Base-by-base conservation (phyloP, 2,797 vertebrate species). In the Anableps anableps region DNA sequence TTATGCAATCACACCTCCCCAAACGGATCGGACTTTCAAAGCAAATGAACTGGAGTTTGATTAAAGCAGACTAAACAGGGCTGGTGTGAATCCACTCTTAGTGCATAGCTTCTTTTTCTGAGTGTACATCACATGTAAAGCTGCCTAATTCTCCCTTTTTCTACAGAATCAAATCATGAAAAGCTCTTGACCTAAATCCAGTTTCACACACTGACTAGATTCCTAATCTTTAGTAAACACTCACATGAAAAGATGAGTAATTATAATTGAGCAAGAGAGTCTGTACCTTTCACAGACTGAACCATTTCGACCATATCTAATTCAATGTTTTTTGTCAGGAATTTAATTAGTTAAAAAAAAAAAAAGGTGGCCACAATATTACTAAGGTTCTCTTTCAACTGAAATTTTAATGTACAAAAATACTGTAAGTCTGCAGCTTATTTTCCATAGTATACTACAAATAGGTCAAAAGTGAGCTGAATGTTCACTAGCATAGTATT, bases 141-240 rank as follows among this genome's bases (percentile, higher is more conserved):
- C 48, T 31, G 60, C 17, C n/a, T 78, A 72, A 83, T 81, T 88
- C 26, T 50, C n/a, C 5, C 7, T 68, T 47, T 72, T 68, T 76
- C 66, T 75, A 75, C 73, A 62, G n/a, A 47, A 80, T 51, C 78
- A 31, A 66, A 77, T 58, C 51, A 31, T 64, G 75, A 80, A 72
- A 86, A 77, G 80, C 84, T 78, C 82, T 88, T 86, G 88, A 87
- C 83, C 85, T 78, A 77, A 82, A 89, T 85, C 29, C 72, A 60
- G 38, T 29, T 17, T 34, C 53, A 45, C 55, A 47, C 17, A 5
- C 38, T 14, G 73, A 80, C 21, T 16, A 50, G 6, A 78, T 26
- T 45, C 8, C 1, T 47, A 70, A 31, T 64, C 48, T 29, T 71
- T 71, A 6, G 53, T 23, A 36, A 77, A 77, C 60, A 45, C 43